A percentile compares a stretch with the other conserved stretches of the same genome.
These are phyloP conservation scores for Drosophila novamexicana DNA, from an alignment of 1,140 invertebrate species.

Conservation along the genomic window DNA sequence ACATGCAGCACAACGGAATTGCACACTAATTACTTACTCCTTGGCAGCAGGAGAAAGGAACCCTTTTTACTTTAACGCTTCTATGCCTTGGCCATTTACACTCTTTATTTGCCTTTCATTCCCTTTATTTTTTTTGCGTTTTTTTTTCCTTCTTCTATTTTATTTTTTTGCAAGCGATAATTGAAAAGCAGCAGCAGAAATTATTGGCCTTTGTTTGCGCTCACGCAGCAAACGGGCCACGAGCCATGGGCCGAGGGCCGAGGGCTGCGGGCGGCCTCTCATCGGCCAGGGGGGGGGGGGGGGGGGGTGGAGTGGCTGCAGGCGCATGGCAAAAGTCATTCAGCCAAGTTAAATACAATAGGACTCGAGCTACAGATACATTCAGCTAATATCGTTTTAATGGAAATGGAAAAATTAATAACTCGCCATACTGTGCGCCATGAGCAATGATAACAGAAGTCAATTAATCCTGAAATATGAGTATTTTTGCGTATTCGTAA, in stretches of 20 bases:
- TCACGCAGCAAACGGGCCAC: constrained; percentile 13
- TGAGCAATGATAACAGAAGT: constrained; percentile 37
- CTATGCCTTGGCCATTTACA: constrained; percentile 45
- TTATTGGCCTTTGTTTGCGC: constrained; percentile 54
- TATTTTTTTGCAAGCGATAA: constrained; percentile 51
- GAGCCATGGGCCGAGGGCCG: not conserved
- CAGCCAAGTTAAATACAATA: constrained; percentile 39
- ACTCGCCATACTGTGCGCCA: constrained; percentile 12
- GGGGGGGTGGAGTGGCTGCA: not conserved
- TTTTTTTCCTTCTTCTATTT: constrained; percentile 7
- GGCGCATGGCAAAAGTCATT: constrained; percentile 38
- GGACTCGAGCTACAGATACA: constrained; percentile 9
- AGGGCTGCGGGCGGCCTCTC: not conserved
- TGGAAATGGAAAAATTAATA: constrained; percentile 58
- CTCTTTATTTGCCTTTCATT: constrained; percentile 42
- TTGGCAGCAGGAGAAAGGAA: constrained; percentile 40
- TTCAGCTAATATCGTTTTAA: constrained; percentile 28
- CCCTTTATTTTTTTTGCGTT: constrained; percentile 37
- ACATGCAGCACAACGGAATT: constrained; percentile 52
- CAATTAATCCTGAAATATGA: constrained; percentile 20
- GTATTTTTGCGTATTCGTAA: not conserved
- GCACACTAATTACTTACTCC: constrained; percentile 81
- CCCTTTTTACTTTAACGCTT: constrained; percentile 53
- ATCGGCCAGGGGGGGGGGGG: not conserved
- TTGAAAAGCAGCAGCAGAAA: constrained; percentile 65